Base-by-base conservation (phyloP, 2,797 vertebrate genomes). In the Sylvilagus floridanus region DNA sequence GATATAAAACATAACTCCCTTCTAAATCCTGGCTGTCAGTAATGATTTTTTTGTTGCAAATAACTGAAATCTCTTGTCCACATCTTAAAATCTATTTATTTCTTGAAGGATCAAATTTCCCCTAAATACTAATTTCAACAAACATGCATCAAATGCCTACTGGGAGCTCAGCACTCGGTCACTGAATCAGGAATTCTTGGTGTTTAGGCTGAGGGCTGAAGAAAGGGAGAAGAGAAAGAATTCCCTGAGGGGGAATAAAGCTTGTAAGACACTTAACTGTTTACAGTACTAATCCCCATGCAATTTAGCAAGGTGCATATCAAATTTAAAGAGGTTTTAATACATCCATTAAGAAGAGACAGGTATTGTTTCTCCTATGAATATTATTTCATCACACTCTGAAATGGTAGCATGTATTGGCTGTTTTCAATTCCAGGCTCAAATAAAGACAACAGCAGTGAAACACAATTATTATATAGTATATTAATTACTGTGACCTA, bases 381-480 rank as follows among this genome's bases (percentile, higher is more conserved):
- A 75, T 57, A 11, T 42, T 16, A 86, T 81, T n/a, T 90, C 84
- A 47, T 10, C 77, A 16, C 62, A 62, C 62, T 94, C 76, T 77
- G 37, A 89, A 93, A 90, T 19, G 35, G 35, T 83, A 83, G 22
- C 5, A 50, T 26, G 24, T 50, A n/a, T 62, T 69, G 62, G 63
- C 28, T 91, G 21, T 42, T 96, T 95, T 91, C 71, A 73, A 42
- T 81, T 47, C 57, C 66, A 91, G 50, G 84, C 35, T 93, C 75
- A 93, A 84, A 69, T 84, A 90, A 86, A 90, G 79, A 81, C 35
- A 60, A 71, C 4, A 84, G 76, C 57, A 66, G 35, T 22, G 71
- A 97, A 90, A 65, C 19, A 77, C 90, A 88, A 84, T 72, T 63
- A 26, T 82, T 50, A 68, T 92, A 90, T 93, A 88, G 92, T 84